A percentile compares a stretch with the other conserved stretches of the same genome.
These are phyloP conservation scores for Rissa tridactyla DNA, from an alignment of 2,113 vertebrate species.

Conservation along the genomic window DNA sequence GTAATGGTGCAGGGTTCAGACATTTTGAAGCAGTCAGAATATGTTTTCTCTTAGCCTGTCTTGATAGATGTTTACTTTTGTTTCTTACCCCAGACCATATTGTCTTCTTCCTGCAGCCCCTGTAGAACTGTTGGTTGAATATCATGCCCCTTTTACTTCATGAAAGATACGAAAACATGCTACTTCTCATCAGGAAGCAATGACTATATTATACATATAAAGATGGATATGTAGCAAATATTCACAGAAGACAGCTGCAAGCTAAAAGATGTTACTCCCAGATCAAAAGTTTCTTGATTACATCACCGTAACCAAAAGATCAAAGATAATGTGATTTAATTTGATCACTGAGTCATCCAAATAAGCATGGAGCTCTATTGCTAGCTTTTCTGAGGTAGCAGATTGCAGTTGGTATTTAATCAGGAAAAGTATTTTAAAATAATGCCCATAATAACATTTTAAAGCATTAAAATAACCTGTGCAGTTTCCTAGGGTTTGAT, in stretches of 20 bases:
- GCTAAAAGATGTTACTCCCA: slow-evolving; percentile 46
- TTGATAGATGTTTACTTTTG: not conserved
- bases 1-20: not conserved
- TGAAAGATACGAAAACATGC: not conserved
- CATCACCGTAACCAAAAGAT: slow-evolving; percentile 61
- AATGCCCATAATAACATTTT: slow-evolving; percentile 23
- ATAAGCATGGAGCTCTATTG: slow-evolving; percentile 31
- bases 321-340: slow-evolving; percentile 62
- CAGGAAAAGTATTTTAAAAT: slow-evolving; percentile 50
- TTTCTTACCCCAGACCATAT: not conserved
- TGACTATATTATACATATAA: slow-evolving; percentile 29
- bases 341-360: slow-evolving; percentile 58
- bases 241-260: slow-evolving; percentile 56
- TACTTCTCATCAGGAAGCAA: slow-evolving; percentile 42
- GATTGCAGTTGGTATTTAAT: slow-evolving; percentile 47
- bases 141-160: slow-evolving; percentile 9
- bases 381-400: slow-evolving; percentile 48
- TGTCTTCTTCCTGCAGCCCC: not conserved
- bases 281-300: slow-evolving; percentile 59
- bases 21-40: not conserved
- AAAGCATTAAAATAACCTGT: slow-evolving; percentile 15
- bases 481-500: not conserved
- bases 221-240: slow-evolving; percentile 33
- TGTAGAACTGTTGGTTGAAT: slow-evolving; percentile 31
- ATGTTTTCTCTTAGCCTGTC: not conserved